phyloP scores from a whole-genome alignment of 2,888 invertebrate genomes.

The Pandemis cinnamomeana region DNA sequence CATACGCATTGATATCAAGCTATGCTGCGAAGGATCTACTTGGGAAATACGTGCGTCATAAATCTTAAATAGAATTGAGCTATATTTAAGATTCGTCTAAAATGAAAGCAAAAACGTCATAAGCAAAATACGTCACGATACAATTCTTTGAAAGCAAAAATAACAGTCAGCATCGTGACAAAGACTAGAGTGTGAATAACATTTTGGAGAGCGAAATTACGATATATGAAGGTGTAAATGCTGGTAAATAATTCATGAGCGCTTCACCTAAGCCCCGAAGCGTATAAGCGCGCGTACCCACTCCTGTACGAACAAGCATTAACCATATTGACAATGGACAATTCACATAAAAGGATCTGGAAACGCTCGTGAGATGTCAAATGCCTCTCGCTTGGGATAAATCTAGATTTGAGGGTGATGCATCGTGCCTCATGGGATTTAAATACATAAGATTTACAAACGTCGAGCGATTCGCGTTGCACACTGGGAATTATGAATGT shows the following conservation, averaged over 20 bases:
- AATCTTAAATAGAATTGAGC: too few species aligned
- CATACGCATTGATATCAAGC: too few species aligned
- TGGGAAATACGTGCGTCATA: too few species aligned
- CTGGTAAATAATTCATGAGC: slow-evolving; percentile 78
- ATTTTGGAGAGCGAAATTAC: slow-evolving; percentile 56
- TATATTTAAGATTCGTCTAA: too few species aligned
- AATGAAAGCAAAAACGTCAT: neutral
- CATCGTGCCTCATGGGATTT: slow-evolving; percentile 37
- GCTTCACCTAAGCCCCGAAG: slow-evolving; percentile 63
- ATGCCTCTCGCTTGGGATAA: slow-evolving; percentile 62
- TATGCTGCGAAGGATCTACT: too few species aligned
- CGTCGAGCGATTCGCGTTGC: slow-evolving; percentile 21
- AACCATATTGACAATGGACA: slow-evolving; percentile 65
- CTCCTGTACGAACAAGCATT: slow-evolving; percentile 40
- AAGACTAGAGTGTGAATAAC: slow-evolving; percentile 48
- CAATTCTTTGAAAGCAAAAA: neutral
- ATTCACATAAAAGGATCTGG: slow-evolving; percentile 62
- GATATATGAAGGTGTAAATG: slow-evolving; percentile 59
- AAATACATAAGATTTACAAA: slow-evolving; percentile 32
- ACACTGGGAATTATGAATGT: slow-evolving; percentile 25
- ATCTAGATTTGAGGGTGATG: slow-evolving; percentile 59
- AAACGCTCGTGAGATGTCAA: slow-evolving; percentile 64
- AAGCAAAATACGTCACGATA: neutral
- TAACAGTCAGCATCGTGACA: slow-evolving; percentile 3
- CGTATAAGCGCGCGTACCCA: slow-evolving; percentile 38